Base-by-base conservation (phyloP, 2,888 invertebrate genomes). In the Xestia rhomboidea region DNA sequence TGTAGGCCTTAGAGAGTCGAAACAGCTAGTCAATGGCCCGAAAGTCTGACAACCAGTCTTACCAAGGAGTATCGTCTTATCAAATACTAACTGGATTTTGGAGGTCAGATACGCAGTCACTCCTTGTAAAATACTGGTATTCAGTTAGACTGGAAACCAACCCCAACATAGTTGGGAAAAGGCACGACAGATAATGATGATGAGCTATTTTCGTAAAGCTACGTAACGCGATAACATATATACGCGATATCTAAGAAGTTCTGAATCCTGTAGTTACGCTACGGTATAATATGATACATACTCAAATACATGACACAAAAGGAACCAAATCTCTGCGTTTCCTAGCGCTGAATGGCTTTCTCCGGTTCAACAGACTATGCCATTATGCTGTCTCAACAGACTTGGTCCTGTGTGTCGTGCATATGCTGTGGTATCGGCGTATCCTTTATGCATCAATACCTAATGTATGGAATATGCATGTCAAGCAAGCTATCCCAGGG, bases 401-500 rank as follows among this genome's bases (percentile, higher is more conserved):
- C 4, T 44, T 24, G 4, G 24, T 46, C 30, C 30, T 46, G 46
- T 76, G n/a, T 63, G 21, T 24, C 24, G 18, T 49, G 54, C 24
- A 57, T 41, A 6, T 81, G 2, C 27, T 34, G 49, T 57, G 7
- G 44, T 62, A 68, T 67, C 13, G 24, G 51, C 4, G 18, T 41
- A 64, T n/a, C 41, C n/a, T 10, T 30, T n/a, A 0, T 24, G n/a
- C 13, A 41, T 75, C n/a, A 41, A 66, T 49, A n/a, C n/a, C n/a
- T n/a, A 49, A 41, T 44, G 18, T 10, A n/a, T 24, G 46, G 46
- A 64, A 81, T 81, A 57, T 41, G n/a, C n/a, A 46, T 24, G 64
- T 60, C n/a, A 64, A 34, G 24, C 24, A n/a, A 74, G 38, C 15
- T 57, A 5, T 11, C 5, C 18, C 10, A 8, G 7, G 24, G 54